Percentiles rank a stretch among this genome's conserved stretches.
These are phyloP conservation scores for Perca flavescens DNA, from an alignment of 2,113 vertebrate species.

Conservation along the genomic window DNA sequence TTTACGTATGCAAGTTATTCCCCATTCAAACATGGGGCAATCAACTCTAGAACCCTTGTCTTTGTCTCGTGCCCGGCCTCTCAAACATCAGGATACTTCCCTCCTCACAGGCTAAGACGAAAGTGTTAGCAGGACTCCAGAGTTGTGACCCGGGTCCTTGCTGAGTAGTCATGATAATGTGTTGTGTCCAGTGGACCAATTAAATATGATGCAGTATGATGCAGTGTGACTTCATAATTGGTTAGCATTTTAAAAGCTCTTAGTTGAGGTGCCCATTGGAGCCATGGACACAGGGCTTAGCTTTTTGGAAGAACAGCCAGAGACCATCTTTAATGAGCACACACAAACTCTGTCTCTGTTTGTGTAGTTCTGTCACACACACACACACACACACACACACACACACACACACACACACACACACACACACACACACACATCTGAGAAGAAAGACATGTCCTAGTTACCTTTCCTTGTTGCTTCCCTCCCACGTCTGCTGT, in stretches of 20 bases:
- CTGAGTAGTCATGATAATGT: background rate
- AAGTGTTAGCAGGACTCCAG: constrained; percentile 4
- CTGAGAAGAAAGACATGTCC: background rate
- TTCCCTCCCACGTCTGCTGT: constrained; percentile 15
- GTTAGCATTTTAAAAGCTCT: background rate
- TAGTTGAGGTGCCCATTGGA: background rate
- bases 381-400: background rate
- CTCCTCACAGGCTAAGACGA: background rate
- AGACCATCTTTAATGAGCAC: constrained; percentile 13
- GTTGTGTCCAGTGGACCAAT: background rate
- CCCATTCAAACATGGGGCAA: too few relatives aligned
- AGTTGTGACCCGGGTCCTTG: background rate
- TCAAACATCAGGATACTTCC: background rate
- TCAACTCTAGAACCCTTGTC: background rate
- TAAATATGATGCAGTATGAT: too few relatives aligned
- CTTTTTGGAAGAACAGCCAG: background rate
- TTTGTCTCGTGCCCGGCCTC: background rate
- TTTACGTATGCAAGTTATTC: background rate
- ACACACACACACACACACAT: background rate
- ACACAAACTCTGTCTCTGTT: constrained; percentile 9
- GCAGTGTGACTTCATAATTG: background rate
- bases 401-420: too few relatives aligned
- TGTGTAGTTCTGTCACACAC: background rate
- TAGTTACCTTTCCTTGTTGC: constrained; percentile 16
- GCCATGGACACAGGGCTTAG: background rate